Base-by-base conservation (phyloP, 2,113 vertebrate species). In the Mionectes macconnelli region DNA sequence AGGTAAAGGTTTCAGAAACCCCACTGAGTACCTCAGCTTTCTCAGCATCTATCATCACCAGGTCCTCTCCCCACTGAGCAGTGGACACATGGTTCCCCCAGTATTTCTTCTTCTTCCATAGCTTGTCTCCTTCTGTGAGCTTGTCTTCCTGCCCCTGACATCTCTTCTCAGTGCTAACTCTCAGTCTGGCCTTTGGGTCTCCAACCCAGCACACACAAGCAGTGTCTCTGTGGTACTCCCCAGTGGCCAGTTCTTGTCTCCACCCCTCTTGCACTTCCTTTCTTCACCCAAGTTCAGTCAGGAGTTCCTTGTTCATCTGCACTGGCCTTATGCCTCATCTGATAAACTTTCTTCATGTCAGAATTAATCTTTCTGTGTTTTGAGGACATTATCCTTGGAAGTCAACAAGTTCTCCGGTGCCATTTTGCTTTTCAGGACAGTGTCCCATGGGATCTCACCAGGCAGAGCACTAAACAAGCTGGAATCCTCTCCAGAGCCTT, bases 221-320 rank as follows among this genome's bases (percentile, higher is more conserved):
- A 64, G n/a, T 8, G 19, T 49, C 31, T 77, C 35, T 55, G 28
- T n/a, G 10, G 5, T 52, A 23, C 5, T 68, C 25, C 4, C 14
- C 33, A n/a, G 10, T 37, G 14, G 2, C 4, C 27, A 0, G 2
- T 22, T 19, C 19, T 76, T 68, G 20, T 12, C 20, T 88, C 20
- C 14, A 37, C 4, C 2, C 6, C 47, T 21, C 9, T 9, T n/a
- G 10, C 1, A 7, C 4, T 24, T 73, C 19, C 6, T 45, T 74
- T 77, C 35, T 45, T 5, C 33, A 37, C 33, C 4, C 2, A 3
- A 74, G 12, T 12, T 78, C 55, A 49, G 21, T 53, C 21, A 53
- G 63, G 27, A 63, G 9, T 23, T 69, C 8, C 8, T 18, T 57
- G 24, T 57, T 90, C 10, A 8, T n/a, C 31, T 3, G 3, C 37